Base-by-base conservation (phyloP, 2,113 vertebrate species). In the Microtus montanus region DNA sequence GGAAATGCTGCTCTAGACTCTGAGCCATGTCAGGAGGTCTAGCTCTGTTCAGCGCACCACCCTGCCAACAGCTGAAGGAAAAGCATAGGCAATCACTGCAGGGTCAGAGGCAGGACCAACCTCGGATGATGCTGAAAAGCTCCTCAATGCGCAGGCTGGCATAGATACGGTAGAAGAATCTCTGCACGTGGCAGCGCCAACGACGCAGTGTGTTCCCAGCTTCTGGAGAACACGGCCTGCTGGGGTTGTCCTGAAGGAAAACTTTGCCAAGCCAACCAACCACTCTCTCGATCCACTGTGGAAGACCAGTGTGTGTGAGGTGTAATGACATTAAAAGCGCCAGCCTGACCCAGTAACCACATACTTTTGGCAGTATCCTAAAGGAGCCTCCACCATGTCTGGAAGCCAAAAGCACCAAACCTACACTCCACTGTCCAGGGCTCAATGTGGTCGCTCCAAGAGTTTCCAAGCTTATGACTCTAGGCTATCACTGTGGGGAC, bases 41-140 rank as follows among this genome's bases (percentile, higher is more conserved):
- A 4, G n/a, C 66, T 19, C 47, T 19, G 20, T 44, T 41, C 3
- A 0, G 8, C n/a, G 28, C 1, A 13, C 58, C 6, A 19, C 38
- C 73, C 11, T 30, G 1, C 20, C 28, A 8, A 33, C 26, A 47
- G 28, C 19, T 1, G 17, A 15, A 58, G 49, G 66, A 3, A 14
- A 35, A 19, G 24, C 1, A 0, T 1, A 24, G 3, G 22, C 20
- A 64, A 19, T 54, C n/a, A 24, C 20, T 41, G 9, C 14, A 68
- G 52, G 22, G n/a, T 0, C 0, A 17, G 30, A 64, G 24, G 8
- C 30, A 15, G 7, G 70, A 17, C 96, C 71, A 52, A 99, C 99
- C 99, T 98, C 99, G 98, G 97, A 99, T 99, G 92, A 99, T 99
- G 97, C 99, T 99, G 98, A 99, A 99, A 61, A 99, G 99, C 97